Evolutionary conservation across 2,888 invertebrate genomes (phyloP).

Genomic region (Ecliptopera silaceata): DNA sequence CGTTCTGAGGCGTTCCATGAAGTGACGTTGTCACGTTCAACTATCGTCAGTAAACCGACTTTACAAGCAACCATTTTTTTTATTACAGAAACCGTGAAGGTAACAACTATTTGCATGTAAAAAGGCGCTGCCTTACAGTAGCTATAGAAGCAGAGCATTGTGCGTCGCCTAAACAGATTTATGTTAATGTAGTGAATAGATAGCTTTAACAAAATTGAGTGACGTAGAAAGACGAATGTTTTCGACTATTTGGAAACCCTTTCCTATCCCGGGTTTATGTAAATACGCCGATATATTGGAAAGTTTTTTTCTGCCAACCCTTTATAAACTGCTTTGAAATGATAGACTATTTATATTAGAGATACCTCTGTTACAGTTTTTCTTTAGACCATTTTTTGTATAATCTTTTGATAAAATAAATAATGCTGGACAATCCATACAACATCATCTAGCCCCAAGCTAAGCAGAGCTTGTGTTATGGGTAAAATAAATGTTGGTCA

Average conservation of each 20-base stretch:
- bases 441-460: no score
- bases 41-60: no score
- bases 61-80: no score
- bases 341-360: conserved; percentile 38
- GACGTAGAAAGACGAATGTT: conserved; percentile 55
- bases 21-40: no score
- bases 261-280: conserved; percentile 48
- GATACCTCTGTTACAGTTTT: conserved; percentile 30
- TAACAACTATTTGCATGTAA: background rate
- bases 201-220: conserved; percentile 54
- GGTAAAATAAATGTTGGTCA: no score
- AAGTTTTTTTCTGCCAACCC: conserved; percentile 43
- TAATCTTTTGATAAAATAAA: conserved; percentile 29
- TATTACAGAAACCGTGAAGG: no score
- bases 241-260: conserved; percentile 49
- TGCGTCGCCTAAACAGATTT: conserved; percentile 32
- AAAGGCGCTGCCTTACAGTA: background rate
- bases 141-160: conserved; percentile 17
- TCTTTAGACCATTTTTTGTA: conserved; percentile 23
- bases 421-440: no score
- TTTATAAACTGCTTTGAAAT: conserved; percentile 43
- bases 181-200: conserved; percentile 41
- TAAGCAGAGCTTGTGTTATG: no score
- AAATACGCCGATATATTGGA: conserved; percentile 47
- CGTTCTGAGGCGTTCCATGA: no score